These are phyloP conservation scores for Physella acuta DNA, from an alignment of 1,140 invertebrate species.

Conservation along the genomic window DNA sequence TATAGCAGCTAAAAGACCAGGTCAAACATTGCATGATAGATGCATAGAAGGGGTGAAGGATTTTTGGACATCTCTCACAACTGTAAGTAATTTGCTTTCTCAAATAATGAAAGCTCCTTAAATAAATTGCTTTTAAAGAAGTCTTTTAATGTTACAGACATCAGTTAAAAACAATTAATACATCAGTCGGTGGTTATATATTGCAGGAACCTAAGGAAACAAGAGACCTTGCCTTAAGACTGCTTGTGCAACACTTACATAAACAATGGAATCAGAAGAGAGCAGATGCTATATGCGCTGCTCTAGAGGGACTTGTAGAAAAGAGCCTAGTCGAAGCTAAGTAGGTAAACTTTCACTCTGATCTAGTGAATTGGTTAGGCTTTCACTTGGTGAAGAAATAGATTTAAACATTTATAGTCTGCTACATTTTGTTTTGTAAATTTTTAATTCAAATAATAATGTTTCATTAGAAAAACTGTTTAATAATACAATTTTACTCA, in stretches of 20 bases:
- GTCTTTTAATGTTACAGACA: not conserved
- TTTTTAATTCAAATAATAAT: not conserved
- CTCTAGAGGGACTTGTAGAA: conserved; percentile 16
- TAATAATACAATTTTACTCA: no score
- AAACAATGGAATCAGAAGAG: conserved; percentile 24
- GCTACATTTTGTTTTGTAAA: not conserved
- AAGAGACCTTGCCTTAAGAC: conserved; percentile 17
- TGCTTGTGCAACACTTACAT: conserved; percentile 20
- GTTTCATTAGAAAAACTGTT: no score
- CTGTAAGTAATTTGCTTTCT: conserved; percentile 15
- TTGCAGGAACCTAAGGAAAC: conserved; percentile 24
- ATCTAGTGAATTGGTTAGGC: not conserved
- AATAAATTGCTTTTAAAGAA: not conserved
- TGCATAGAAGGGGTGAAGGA: conserved; percentile 21
- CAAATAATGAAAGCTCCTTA: not conserved
- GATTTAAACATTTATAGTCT: not conserved
- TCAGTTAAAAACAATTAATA: not conserved
- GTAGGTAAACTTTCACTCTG: conserved; percentile 7
- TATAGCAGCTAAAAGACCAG: conserved; percentile 14
- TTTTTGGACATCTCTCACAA: conserved; percentile 14
- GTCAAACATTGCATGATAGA: conserved; percentile 19
- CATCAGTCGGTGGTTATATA: not conserved
- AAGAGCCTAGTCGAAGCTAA: conserved; percentile 18
- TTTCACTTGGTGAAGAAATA: not conserved
- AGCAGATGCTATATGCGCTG: conserved; percentile 20